A percentile compares a stretch with the other conserved stretches of the same genome.
Evolutionary conservation across 1,140 invertebrate species (phyloP).

Genomic region (Pogonus chalceus): DNA sequence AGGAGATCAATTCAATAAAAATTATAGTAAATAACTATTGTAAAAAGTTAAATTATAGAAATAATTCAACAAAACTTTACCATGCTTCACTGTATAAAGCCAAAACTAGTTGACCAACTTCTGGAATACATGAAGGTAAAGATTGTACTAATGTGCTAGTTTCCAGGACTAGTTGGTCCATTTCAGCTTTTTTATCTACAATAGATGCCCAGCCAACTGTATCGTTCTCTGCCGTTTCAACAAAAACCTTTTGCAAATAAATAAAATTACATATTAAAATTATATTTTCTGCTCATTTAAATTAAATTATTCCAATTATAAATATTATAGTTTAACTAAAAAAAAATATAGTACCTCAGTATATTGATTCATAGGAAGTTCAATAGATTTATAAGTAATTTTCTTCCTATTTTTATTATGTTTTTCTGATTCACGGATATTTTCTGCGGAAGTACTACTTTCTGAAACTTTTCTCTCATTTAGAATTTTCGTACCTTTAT

Average conservation of each 20-base stretch:
- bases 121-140: not conserved
- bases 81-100: not conserved
- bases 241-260: not conserved
- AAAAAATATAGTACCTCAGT: not conserved
- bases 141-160: no score
- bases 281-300: no score
- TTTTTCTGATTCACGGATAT: not conserved
- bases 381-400: not conserved
- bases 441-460: not conserved
- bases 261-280: no score
- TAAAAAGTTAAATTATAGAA: not conserved
- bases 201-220: not conserved
- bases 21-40: not conserved
- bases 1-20: no score
- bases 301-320: not conserved
- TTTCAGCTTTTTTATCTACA: not conserved
- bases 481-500: no score
- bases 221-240: not conserved
- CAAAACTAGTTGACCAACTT: not conserved
- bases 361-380: not conserved
- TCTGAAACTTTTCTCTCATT: no score
- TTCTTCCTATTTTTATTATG: not conserved
- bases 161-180: no score
- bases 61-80: not conserved
- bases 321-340: not conserved